A percentile compares a stretch with the other conserved stretches of the same genome.
Conservation (phyloP, 2,888 invertebrate species). For the Pristionchus mayeri region DNA sequence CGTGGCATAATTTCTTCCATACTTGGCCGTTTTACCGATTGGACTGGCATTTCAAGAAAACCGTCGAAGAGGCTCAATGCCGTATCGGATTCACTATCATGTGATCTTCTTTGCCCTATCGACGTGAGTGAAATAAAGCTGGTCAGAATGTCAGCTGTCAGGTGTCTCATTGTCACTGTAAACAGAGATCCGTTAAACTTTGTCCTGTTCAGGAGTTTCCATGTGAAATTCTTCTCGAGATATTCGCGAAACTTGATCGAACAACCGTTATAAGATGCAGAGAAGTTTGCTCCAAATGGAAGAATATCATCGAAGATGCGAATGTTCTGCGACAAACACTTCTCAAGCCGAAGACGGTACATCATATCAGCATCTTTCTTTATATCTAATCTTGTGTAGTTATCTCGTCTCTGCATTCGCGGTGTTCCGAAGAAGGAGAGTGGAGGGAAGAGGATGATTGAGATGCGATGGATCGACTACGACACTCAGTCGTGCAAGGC, state of each 20-base stretch:
- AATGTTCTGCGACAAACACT: not conserved
- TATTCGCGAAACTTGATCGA: conserved; percentile 25
- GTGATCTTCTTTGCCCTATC: not conserved
- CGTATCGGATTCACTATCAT: not conserved
- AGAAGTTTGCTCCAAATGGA: conserved; percentile 45
- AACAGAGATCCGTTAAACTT: not conserved
- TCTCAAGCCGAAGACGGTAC: not conserved
- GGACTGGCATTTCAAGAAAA: conserved; percentile 34
- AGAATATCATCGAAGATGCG: not conserved
- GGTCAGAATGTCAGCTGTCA: conserved; percentile 15
- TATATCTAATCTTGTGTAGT: not conserved
- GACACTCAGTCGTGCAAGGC: conserved; percentile 39
- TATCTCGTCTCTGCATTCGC: conserved; percentile 44
- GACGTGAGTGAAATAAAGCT: conserved; percentile 6
- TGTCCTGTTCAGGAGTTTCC: conserved; percentile 18
- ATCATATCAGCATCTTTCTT: not conserved
- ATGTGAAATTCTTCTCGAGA: conserved; percentile 31
- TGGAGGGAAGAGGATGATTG: conserved; percentile 22
- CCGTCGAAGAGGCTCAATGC: not conserved
- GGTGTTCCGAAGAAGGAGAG: conserved; percentile 32
- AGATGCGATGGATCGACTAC: conserved; percentile 49
- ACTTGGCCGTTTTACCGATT: not conserved
- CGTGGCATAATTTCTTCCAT: conserved; percentile 16
- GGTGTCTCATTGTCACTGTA: not conserved
- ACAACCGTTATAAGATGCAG: conserved; percentile 13